Percentiles rank a stretch among this genome's conserved stretches.
phyloP scores from a whole-genome alignment of 1,140 invertebrate species.

The Heliothis virescens region DNA sequence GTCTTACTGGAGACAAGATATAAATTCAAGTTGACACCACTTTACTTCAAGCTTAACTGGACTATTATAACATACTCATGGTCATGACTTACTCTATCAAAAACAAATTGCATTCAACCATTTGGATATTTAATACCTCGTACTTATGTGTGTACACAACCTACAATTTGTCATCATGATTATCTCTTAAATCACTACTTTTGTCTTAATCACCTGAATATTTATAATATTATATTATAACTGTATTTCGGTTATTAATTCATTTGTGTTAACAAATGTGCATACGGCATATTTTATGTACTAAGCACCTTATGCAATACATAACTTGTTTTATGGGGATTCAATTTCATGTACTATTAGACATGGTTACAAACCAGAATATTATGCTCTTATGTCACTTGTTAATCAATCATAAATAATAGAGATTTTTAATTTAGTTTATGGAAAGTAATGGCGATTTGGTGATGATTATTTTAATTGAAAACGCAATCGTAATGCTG shows the following conservation, averaged over 20 bases:
- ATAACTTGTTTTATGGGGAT: constrained; percentile 8
- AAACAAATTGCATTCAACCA: constrained; percentile 35
- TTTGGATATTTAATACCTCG: constrained; percentile 14
- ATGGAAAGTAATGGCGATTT: constrained; percentile 1
- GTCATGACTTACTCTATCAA: constrained; percentile 10
- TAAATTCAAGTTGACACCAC: constrained; percentile 8
- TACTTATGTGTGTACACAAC: background rate
- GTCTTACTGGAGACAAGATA: background rate
- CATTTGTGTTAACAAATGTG: constrained; percentile 20
- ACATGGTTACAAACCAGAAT: background rate
- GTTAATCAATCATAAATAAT: constrained; percentile 7
- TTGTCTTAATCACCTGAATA: constrained; percentile 25
- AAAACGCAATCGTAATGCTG: background rate
- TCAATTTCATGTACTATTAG: constrained; percentile 26
- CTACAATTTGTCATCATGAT: constrained; percentile 11
- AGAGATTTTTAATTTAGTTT: constrained; percentile 1
- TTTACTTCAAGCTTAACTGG: constrained; percentile 19
- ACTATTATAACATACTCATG: constrained; percentile 5
- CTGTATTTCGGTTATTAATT: constrained; percentile 36
- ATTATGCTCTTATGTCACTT: constrained; percentile 13
- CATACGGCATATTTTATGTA: no score
- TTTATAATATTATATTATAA: constrained; percentile 1
- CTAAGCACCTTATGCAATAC: constrained; percentile 7
- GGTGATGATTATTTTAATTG: constrained; percentile 21
- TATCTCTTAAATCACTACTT: constrained; percentile 29